These are phyloP conservation scores for Berghia stephanieae DNA, from an alignment of 1,140 invertebrate genomes.

Conservation along the genomic window DNA sequence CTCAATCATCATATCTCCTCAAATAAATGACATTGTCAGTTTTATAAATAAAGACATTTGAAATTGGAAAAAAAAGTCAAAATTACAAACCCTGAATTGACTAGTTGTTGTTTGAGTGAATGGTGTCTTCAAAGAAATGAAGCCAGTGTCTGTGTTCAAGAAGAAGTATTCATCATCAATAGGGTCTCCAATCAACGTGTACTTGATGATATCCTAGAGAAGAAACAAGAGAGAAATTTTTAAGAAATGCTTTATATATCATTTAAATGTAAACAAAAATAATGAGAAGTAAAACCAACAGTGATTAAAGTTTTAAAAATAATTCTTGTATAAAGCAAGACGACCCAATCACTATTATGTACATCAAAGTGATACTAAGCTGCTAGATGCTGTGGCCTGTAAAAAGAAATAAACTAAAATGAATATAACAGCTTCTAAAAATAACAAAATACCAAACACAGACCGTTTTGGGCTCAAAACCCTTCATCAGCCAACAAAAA, in stretches of 20 bases:
- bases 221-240: background rate
- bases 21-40: too few species aligned
- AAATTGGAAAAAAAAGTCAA: too few species aligned
- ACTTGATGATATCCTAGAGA: slow-evolving; percentile 40
- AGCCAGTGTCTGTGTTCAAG: slow-evolving; percentile 39
- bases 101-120: slow-evolving; percentile 7
- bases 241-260: background rate
- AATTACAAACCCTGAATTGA: slow-evolving; percentile 37
- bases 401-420: too few species aligned
- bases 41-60: too few species aligned
- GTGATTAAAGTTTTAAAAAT: background rate
- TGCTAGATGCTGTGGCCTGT: too few species aligned
- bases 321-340: background rate
- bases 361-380: too few species aligned
- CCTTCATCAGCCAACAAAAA: too few species aligned
- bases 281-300: background rate
- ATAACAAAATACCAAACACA: too few species aligned
- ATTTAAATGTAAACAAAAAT: background rate
- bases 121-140: slow-evolving; percentile 30
- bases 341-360: too few species aligned
- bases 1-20: too few species aligned
- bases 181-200: slow-evolving; percentile 26
- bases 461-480: too few species aligned
- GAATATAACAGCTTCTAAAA: too few species aligned
- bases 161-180: slow-evolving; percentile 38